Evolutionary conservation across 2,113 vertebrate genomes (phyloP).

Genomic region (Mola mola): DNA sequence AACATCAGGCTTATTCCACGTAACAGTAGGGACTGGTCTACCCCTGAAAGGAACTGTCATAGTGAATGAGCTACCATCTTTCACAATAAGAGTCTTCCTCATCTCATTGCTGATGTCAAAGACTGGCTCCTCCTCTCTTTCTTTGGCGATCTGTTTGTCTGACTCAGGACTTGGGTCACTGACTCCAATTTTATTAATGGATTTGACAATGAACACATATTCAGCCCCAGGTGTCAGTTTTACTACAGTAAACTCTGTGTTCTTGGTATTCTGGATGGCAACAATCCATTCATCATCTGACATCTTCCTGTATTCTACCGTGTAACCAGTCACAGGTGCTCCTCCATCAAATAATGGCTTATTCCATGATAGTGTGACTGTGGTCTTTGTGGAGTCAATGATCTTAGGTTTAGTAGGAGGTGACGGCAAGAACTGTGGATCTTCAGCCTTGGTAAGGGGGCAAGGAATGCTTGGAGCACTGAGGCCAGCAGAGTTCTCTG

Average conservation of each 20-base stretch:
- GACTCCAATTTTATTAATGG: slow-evolving; percentile 92
- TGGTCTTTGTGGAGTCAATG: slow-evolving; percentile 90
- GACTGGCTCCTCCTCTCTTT: slow-evolving; percentile 94
- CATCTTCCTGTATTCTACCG: slow-evolving; percentile 91
- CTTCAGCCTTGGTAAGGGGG: slow-evolving; percentile 90
- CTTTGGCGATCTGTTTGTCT: slow-evolving; percentile 91
- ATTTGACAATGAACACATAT: slow-evolving; percentile 93
- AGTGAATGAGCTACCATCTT: slow-evolving; percentile 94
- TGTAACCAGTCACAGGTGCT: slow-evolving; percentile 91
- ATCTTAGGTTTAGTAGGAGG: slow-evolving; percentile 94
- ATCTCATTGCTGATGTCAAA: slow-evolving; percentile 97
- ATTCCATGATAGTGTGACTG: slow-evolving; percentile 89
- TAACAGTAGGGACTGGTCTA: slow-evolving; percentile 91
- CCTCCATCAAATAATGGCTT: slow-evolving; percentile 98
- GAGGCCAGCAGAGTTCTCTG: slow-evolving; percentile 95
- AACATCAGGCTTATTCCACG: slow-evolving; percentile 92
- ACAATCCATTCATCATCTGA: slow-evolving; percentile 93
- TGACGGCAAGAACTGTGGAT: slow-evolving; percentile 93
- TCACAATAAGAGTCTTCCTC: slow-evolving; percentile 95
- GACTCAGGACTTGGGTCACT: slow-evolving; percentile 92
- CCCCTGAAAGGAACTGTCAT: slow-evolving; percentile 94
- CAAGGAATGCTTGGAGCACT: slow-evolving; percentile 91
- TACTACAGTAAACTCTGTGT: slow-evolving; percentile 91
- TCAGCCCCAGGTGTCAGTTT: slow-evolving; percentile 88
- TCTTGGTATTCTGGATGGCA: slow-evolving; percentile 90